Conservation (phyloP, 2,113 vertebrate species). For the Ochotona curzoniae region DNA sequence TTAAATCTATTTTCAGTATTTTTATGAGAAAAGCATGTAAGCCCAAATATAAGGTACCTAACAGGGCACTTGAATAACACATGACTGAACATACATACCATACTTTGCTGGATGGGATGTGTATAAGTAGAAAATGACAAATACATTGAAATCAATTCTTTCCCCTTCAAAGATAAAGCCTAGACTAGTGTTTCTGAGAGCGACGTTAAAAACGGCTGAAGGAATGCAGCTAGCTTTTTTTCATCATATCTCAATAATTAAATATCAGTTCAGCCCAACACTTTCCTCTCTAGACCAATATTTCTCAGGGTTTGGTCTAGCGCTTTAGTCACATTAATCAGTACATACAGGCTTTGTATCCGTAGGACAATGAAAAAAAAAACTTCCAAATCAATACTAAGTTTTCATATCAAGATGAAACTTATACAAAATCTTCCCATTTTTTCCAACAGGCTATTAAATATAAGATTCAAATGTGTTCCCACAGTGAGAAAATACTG, state of each 20-base stretch:
- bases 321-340: not conserved
- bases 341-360: not conserved
- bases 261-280: not conserved
- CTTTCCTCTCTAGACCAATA: not conserved
- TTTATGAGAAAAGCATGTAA: not conserved
- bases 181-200: not conserved
- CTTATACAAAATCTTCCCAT: not conserved
- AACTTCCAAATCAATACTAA: not conserved
- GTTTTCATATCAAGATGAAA: not conserved
- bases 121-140: not conserved
- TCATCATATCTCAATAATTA: not conserved
- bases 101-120: fast-evolving
- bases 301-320: not conserved
- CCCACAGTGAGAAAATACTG: not conserved
- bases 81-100: not conserved
- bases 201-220: not conserved
- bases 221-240: not conserved
- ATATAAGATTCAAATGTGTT: not conserved
- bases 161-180: not conserved
- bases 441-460: not conserved
- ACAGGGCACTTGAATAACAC: not conserved
- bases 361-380: not conserved
- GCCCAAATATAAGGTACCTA: not conserved
- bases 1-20: not conserved
- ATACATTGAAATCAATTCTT: not conserved